Evolutionary conservation across 2,113 vertebrate species (phyloP).

Genomic region (Chinchilla lanigera): DNA sequence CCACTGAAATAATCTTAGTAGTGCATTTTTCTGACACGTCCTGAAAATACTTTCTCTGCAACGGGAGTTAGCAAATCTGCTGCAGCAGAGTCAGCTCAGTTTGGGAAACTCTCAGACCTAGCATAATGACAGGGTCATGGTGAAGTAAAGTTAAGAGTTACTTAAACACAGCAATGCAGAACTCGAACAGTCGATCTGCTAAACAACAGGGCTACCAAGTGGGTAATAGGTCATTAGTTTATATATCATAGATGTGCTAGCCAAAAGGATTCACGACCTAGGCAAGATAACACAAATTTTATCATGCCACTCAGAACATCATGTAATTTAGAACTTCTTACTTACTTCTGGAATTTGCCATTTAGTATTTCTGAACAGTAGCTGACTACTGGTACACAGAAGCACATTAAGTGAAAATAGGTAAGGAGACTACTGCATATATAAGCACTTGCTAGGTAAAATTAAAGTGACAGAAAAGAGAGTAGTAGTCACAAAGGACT

Average conservation of each 20-base stretch:
- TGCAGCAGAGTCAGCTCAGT: background rate
- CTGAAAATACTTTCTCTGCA: background rate
- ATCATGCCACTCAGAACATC: background rate
- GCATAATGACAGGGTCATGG: background rate
- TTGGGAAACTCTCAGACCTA: background rate
- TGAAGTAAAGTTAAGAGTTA: background rate
- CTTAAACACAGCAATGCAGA: background rate
- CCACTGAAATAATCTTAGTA: background rate
- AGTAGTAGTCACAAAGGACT: background rate
- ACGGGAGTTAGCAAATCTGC: background rate
- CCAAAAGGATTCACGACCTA: background rate
- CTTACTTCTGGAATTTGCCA: background rate
- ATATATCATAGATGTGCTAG: background rate
- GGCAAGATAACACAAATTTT: background rate
- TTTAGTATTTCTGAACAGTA: background rate
- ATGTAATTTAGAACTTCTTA: background rate
- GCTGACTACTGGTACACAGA: background rate
- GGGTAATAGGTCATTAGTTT: background rate
- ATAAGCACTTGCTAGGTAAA: background rate
- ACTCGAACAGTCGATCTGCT: too few relatives aligned
- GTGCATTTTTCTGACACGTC: background rate
- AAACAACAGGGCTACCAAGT: background rate
- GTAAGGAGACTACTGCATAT: background rate
- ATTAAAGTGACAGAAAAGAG: background rate
- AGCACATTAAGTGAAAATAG: background rate